Percentiles rank a stretch among this genome's conserved stretches.
Evolutionary conservation across 2,888 invertebrate genomes (phyloP).

Genomic region (Nomada flava): DNA sequence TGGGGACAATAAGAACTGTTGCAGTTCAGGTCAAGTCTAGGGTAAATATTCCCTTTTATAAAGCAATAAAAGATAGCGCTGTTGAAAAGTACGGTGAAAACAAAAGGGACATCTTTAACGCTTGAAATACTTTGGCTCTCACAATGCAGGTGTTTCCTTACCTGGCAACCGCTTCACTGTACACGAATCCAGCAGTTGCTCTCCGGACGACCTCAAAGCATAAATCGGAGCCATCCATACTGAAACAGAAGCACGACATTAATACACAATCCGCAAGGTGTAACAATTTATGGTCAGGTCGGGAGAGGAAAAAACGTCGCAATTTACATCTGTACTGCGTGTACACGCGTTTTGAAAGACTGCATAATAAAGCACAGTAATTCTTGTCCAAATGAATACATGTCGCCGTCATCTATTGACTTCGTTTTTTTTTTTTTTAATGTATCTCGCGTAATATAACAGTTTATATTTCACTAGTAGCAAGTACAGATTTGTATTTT

Average conservation of each 20-base stretch:
- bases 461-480: too few relatives aligned
- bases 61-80: background rate
- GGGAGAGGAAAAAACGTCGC: background rate
- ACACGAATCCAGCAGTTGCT: constrained; percentile 98
- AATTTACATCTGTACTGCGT: background rate
- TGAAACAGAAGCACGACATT: constrained; percentile 85
- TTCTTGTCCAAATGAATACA: background rate
- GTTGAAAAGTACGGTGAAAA: background rate
- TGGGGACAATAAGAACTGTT: background rate
- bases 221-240: constrained; percentile 99
- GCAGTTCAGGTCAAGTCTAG: constrained; percentile 2
- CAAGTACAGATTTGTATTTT: too few relatives aligned
- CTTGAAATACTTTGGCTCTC: constrained; percentile 8
- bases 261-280: constrained; percentile 50
- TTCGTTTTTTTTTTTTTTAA: background rate
- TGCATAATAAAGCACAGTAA: background rate
- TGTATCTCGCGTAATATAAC: background rate
- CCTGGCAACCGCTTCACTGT: constrained; percentile 99
- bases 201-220: constrained; percentile 99
- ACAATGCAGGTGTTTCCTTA: constrained; percentile 84
- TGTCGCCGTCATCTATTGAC: background rate
- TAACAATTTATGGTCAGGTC: constrained; percentile 15
- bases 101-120: constrained; percentile 7
- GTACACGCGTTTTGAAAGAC: background rate
- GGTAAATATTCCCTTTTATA: background rate